Evolutionary conservation across 2,113 vertebrate genomes (phyloP), one percentile per base, ranked within the genome.

Genomic region (Thermophis baileyi): DNA sequence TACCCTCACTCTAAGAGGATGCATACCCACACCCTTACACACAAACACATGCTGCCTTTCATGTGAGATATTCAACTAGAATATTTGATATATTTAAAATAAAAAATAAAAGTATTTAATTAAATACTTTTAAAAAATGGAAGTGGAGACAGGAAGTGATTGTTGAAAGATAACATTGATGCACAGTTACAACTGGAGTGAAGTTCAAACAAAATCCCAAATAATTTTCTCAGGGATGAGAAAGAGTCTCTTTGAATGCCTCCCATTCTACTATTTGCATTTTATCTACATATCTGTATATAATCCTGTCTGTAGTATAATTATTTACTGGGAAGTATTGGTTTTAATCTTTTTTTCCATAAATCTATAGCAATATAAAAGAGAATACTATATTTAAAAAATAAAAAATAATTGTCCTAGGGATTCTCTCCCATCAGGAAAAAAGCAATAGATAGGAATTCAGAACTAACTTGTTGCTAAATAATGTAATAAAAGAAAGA

Each of bases 401-500:
- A 55, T 14, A 57, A 51, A 55, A 30, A 91, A 44, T 22, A 49
- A 30, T 47, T 49, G 7, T 30, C 8, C 54, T 25, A 22, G 40
- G 25, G 18, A 30, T 69, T 81, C 11, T 25, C 6, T 25, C 16
- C 7, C 24, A 35, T 24, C 50, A 30, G 60, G 0, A 18, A 12
- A 55, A 40, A 44, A 69, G 25, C 51, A 85, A 3, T 20, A 9
- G 8, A 55, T 85, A n/a, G 40, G 46, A 90, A 57, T 86, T 85
- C 20, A 18, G 10, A 85, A 93, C 27, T n/a, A 57, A 55, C 57
- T 60, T 49, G 89, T 18, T 16, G 16, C 81, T n/a, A 40, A 94
- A 90, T 90, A 57, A 93, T 87, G 11, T 93, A 90, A 91, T 94
- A 57, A 96, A 95, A 95, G 57, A 95, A 95, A 96, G 93, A 95